Evolutionary conservation across 2,797 vertebrate genomes (phyloP).

Genomic region (Pangasius larnaudii): DNA sequence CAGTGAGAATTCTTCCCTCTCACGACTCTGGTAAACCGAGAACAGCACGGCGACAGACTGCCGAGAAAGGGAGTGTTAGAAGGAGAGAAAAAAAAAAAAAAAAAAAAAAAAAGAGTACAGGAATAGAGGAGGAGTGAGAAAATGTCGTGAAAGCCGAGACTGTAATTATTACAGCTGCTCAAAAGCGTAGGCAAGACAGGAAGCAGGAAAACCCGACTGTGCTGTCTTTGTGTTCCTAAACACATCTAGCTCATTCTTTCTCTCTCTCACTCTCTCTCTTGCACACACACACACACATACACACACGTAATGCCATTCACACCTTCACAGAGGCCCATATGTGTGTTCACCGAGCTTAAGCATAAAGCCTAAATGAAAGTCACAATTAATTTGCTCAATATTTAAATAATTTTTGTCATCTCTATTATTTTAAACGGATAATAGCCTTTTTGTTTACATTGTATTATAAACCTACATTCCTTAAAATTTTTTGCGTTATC

Average conservation of each 20-base stretch:
- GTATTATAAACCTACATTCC: not conserved
- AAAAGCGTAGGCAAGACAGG: conserved; percentile 11
- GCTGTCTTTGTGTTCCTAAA: conserved; percentile 14
- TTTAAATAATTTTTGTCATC: not conserved
- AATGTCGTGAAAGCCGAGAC: conserved; percentile 30
- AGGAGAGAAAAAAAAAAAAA: not conserved
- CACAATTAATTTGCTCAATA: not conserved
- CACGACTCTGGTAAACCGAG: conserved; percentile 8
- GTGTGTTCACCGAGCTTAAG: not conserved
- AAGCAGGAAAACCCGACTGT: not conserved
- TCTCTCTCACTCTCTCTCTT: not conserved
- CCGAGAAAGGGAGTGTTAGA: not conserved
- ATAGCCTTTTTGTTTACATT: not conserved
- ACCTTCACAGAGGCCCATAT: conserved; percentile 18
- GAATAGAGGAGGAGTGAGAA: conserved; percentile 12
- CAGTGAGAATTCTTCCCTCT: conserved; percentile 17
- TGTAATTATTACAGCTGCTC: conserved; percentile 45
- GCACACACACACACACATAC: not conserved
- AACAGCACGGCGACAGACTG: conserved; percentile 1
- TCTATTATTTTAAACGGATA: not conserved
- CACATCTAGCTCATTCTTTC: not conserved
- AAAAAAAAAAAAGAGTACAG: not conserved
- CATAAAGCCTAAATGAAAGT: not conserved
- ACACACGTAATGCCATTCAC: conserved; percentile 9
- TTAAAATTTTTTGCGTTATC: not conserved